Base-by-base conservation (phyloP, 2,797 vertebrate species). In the Garrulus glandarius region DNA sequence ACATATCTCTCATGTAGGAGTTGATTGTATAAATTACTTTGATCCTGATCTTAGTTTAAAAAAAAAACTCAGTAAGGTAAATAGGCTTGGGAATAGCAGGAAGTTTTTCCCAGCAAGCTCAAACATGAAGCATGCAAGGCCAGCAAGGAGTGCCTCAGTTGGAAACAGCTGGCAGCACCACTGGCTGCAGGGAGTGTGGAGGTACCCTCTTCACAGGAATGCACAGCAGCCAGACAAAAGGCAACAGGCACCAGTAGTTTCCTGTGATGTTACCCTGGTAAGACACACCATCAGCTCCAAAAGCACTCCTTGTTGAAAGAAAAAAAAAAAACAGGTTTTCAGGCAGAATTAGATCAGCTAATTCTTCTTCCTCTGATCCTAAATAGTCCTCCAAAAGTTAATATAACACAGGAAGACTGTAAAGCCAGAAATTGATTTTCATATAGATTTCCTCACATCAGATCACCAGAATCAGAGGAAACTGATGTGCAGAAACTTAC, bases 361-460 rank as follows among this genome's bases (percentile, higher is more conserved):
- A 61, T 71, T 94, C 61, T 78, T 96, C 39, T 84, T 64, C 23
- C 29, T 69, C 43, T 89, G 63, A 68, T 65, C 53, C 34, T 92
- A 81, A 91, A 56, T 80, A 70, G 34, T 61, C 22, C 13, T 47
- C 7, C 4, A 2, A 47, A 90, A 90, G 52, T 32, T 71, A 76
- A 76, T 84, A 29, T 47, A 79, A 49, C 34, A 65, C 29, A 84
- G n/a, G 29, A 85, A 80, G 69, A 72, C 80, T 78, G 41, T 85
- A 65, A 78, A 79, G 43, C 27, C 69, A 88, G 57, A 64, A 90
- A 93, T 43, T 61, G 49, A 93, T 96, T 93, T 95, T 94, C 36
- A 29, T 92, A 59, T 56, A 47, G 80, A 92, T 92, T 92, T 94
- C 55, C 26, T 75, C 49, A 43, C 55, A 57, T 93, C 61, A 78